Evolutionary conservation across 2,113 vertebrate species (phyloP), one percentile per base, ranked within the genome.

Genomic region (Himantopus leucocephalus): DNA sequence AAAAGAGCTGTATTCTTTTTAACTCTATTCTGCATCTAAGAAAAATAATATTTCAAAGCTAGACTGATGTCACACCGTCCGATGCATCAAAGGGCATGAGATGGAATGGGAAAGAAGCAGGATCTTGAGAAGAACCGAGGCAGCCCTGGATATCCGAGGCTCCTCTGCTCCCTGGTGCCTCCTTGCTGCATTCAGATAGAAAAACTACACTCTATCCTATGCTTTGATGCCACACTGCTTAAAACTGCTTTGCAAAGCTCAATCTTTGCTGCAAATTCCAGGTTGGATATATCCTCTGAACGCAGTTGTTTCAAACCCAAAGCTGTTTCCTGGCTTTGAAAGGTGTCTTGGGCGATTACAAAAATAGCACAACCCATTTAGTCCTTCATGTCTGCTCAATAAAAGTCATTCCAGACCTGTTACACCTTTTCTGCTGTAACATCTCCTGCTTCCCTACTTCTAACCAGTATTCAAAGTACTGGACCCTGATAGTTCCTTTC

Each of bases 401-500:
- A 95, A 97, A 96, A 97, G 96, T 60, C 92, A 79, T 95, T 93
- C 82, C 95, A 94, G 95, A 88, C 86, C 96, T 56, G 70, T 84
- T 90, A 93, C 82, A 80, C 94, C 93, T 95, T 95, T 83, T 18
- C 59, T 71, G 68, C 84, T 30, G 76, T 39, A 97, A 88, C 80
- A 81, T 88, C 97, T 93, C 96, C 97, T 92, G 79, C 86, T 96
- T 90, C 55, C 77, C 85, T 35, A 29, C 83, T 94, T 89, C 96
- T 84, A 75, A 90, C 95, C 92, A 93, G 75, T 72, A 78, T 94
- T 98, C 98, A 97, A 95, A 98, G 97, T 64, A 20, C 78, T 35
- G 85, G 91, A 96, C 95, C 95, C 95, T 87, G 60, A 96, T 96
- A 76, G 85, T 22, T 94, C 87, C 91, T 94, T 96, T 58, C 76